These are phyloP conservation scores for Erpornis zantholeuca DNA, from an alignment of 2,113 vertebrate genomes.

Conservation along the genomic window DNA sequence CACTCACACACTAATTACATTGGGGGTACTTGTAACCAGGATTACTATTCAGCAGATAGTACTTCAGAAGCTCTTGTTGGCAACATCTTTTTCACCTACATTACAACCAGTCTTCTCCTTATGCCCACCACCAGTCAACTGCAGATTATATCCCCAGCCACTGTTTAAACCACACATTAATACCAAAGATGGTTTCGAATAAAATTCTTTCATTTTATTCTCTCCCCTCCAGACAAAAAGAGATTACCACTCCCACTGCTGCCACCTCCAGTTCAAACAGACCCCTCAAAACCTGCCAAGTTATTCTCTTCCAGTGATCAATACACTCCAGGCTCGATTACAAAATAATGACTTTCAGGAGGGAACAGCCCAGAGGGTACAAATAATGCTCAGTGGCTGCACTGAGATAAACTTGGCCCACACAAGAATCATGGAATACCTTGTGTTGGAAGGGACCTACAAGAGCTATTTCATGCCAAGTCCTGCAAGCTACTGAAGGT, in stretches of 20 bases:
- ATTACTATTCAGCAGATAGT: background rate
- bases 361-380: background rate
- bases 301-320: background rate
- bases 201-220: background rate
- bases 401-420: background rate
- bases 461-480: background rate
- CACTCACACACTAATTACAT: background rate
- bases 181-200: background rate
- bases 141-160: background rate
- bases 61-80: background rate
- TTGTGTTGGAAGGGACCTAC: background rate
- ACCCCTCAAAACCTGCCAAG: background rate
- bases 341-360: background rate
- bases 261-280: background rate
- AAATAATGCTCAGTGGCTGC: background rate
- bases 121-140: background rate
- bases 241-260: background rate
- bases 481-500: background rate
- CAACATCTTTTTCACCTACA: background rate
- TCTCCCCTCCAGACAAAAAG: background rate
- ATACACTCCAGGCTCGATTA: background rate
- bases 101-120: background rate
- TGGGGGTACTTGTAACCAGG: background rate
- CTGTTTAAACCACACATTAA: background rate
- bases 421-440: background rate